These are phyloP conservation scores for Lagria hirta DNA, from an alignment of 2,888 invertebrate species.

Conservation along the genomic window DNA sequence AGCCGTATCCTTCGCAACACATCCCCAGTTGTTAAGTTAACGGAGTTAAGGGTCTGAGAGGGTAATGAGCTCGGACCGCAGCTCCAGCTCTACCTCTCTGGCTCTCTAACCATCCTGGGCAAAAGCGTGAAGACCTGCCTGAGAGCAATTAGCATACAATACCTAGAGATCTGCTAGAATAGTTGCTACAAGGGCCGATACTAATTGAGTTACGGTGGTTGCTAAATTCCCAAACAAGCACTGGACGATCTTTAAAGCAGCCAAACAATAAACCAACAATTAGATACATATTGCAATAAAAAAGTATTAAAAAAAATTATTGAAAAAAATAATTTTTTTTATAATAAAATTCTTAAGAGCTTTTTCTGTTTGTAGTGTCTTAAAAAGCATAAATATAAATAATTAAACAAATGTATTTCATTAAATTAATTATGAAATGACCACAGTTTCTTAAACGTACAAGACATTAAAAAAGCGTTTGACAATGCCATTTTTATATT, in stretches of 20 bases:
- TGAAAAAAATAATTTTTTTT: no score
- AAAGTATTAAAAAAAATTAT: no score
- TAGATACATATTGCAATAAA: no score
- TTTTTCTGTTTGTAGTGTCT: no score
- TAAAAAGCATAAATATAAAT: no score
- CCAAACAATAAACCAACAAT: no score
- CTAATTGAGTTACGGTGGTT: conserved; percentile 24
- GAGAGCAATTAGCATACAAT: conserved; percentile 46
- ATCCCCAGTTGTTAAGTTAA: conserved; percentile 46
- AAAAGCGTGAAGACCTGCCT: conserved; percentile 38
- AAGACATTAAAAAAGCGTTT: no score
- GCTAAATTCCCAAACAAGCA: conserved; percentile 2
- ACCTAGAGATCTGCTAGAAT: conserved; percentile 39
- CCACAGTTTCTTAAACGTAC: no score
- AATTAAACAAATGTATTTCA: no score
- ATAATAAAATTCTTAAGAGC: no score
- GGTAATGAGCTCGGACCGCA: conserved; percentile 45
- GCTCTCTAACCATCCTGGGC: conserved; percentile 41
- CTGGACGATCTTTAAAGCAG: conserved; percentile 8
- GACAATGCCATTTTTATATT: no score
- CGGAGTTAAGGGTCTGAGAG: conserved; percentile 37
- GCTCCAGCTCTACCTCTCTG: conserved; percentile 31
- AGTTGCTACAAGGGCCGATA: conserved; percentile 23
- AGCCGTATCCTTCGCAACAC: conserved; percentile 45
- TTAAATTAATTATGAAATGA: no score